These are phyloP conservation scores for Malaclemys terrapin DNA, from an alignment of 2,113 vertebrate genomes.

Conservation along the genomic window DNA sequence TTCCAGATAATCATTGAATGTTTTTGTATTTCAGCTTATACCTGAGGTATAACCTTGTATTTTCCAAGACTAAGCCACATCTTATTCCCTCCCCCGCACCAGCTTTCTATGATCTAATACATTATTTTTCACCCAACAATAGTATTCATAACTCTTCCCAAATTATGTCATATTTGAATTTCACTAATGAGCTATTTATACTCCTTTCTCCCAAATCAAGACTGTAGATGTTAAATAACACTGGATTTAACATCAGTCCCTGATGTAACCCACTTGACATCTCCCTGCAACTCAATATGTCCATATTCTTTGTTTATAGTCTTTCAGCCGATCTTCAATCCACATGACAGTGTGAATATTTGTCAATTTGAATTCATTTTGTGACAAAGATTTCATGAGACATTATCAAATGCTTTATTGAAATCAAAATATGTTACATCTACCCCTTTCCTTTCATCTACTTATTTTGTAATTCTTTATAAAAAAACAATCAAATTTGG, in stretches of 20 bases:
- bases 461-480: slow-evolving; percentile 56
- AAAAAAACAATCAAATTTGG: slow-evolving; percentile 56
- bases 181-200: not conserved
- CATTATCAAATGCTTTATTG: slow-evolving; percentile 31
- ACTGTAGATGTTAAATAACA: slow-evolving; percentile 38
- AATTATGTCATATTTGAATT: not conserved
- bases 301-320: slow-evolving; percentile 52
- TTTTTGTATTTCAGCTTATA: slow-evolving; percentile 32
- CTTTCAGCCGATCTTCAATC: slow-evolving; percentile 56
- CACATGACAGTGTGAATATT: slow-evolving; percentile 16
- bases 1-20: slow-evolving; percentile 20
- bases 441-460: slow-evolving; percentile 62
- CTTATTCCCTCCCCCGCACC: not conserved
- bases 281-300: slow-evolving; percentile 39
- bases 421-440: slow-evolving; percentile 60
- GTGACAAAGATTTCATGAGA: slow-evolving; percentile 13
- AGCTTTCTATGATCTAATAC: not conserved
- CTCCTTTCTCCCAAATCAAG: slow-evolving; percentile 1
- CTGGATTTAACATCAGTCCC: slow-evolving; percentile 29
- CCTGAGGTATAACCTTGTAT: not conserved
- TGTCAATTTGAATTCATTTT: slow-evolving; percentile 56
- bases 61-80: slow-evolving; percentile 30
- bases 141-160: slow-evolving; percentile 8
- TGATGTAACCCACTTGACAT: not conserved
- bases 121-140: not conserved